Evolutionary conservation across 2,113 vertebrate species (phyloP), one percentile per base, ranked within the genome.

Genomic region (Myrmophylax atrothorax): DNA sequence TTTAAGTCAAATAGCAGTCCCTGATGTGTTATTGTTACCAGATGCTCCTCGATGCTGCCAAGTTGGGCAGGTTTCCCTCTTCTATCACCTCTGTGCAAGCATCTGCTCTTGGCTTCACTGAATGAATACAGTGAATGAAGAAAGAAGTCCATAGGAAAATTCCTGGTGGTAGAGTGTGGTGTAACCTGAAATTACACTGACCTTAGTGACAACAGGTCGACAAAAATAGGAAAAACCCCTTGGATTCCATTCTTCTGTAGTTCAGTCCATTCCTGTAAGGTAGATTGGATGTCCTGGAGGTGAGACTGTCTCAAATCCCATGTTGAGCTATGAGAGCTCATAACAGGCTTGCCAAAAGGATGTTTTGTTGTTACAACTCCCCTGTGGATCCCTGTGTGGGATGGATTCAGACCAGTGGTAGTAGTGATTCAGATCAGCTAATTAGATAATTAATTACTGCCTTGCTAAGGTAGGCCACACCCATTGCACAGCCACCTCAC

Each of bases 1-100:
- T 63, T 40, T 24, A 81, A 93, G 58, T 78, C 62, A 72, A 77
- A 78, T 13, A 79, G 52, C 40, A 87, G 72, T 22, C 66, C 53
- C 78, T 83, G 58, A 84, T 53, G 19, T 58, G 37, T 78, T 89
- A 79, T 87, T 96, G 67, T 70, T 95, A 74, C 77, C 91, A 91
- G 84, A 76, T 94, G 81, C 70, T 94, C 49, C 73, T 70, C 13
- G n/a, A 50, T 28, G 11, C 12, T 93, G 78, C 78, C 84, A 91
- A 76, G 62, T 18, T 83, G 49, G 59, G 63, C 82, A 87, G 53
- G 75, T 72, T 93, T 95, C 62, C 37, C 28, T 81, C 33, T 35
- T 86, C 60, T 60, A 1, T 44, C 67, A 81, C 78, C 66, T 72
- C 87, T 77, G 3, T 60, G 64, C 58, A 66, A 76, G 63, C 35